A percentile compares a stretch with the other conserved stretches of the same genome.
Conservation (phyloP, 2,888 invertebrate genomes). For the Melinaea marsaeus region DNA sequence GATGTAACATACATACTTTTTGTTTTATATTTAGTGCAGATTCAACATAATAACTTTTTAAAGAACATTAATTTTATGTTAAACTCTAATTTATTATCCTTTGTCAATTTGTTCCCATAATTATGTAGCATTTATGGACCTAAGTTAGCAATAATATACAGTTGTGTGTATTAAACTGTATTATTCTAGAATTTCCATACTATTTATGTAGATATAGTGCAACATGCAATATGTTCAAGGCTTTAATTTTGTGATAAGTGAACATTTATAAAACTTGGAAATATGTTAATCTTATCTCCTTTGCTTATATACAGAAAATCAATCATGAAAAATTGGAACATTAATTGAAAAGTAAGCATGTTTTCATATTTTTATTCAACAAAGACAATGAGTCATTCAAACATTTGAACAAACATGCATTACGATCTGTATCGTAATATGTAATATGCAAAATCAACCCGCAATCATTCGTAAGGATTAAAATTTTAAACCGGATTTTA, state of each 20-base stretch:
- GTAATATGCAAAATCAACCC: background rate
- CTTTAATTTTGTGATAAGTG: no score
- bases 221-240: background rate
- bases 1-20: no score
- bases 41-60: no score
- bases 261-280: no score
- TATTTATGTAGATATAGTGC: background rate
- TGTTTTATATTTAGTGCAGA: no score
- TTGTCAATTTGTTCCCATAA: background rate
- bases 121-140: background rate
- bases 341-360: background rate
- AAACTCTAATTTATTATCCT: no score
- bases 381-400: constrained; percentile 7
- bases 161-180: constrained; percentile 1
- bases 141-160: background rate
- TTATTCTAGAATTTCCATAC: constrained; percentile 11
- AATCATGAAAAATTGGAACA: background rate
- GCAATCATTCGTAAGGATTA: background rate
- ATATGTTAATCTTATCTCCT: no score
- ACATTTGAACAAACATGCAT: constrained; percentile 5
- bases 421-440: background rate
- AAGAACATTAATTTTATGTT: no score
- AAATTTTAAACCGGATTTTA: background rate
- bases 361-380: background rate
- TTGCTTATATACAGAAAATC: no score